Conservation (phyloP, 2,888 invertebrate genomes). For the Mystacides longicornis region DNA sequence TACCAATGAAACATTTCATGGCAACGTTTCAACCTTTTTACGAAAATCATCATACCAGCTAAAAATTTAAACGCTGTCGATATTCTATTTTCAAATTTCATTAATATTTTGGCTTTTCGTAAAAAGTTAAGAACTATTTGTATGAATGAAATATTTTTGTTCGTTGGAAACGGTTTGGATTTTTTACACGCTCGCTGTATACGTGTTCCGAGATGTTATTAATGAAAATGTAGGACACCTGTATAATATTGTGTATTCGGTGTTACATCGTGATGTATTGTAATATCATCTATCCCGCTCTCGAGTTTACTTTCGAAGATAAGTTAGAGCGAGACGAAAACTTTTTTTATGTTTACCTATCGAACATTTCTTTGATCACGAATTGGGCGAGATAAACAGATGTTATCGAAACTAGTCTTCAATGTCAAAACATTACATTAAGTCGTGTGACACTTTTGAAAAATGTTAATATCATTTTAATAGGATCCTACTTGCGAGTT, state of each 20-base stretch:
- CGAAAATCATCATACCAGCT: too few relatives aligned
- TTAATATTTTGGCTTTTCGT: too few relatives aligned
- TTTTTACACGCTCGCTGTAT: too few relatives aligned
- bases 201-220: too few relatives aligned
- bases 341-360: neutral
- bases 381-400: constrained; percentile 5
- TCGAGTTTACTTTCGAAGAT: neutral
- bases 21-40: too few relatives aligned
- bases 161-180: too few relatives aligned
- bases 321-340: neutral
- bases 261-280: neutral
- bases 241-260: neutral
- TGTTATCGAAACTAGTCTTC: constrained; percentile 7
- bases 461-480: neutral
- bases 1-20: too few relatives aligned
- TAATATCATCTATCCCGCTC: neutral
- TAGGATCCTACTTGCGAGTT: neutral
- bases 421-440: constrained; percentile 2
- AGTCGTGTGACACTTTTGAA: constrained; percentile 1
- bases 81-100: too few relatives aligned
- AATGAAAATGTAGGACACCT: constrained; percentile 8
- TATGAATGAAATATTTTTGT: too few relatives aligned
- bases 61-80: too few relatives aligned
- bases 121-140: too few relatives aligned
- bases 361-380: neutral